Percentiles rank a stretch among this genome's conserved stretches.
Evolutionary conservation across 2,113 vertebrate genomes (phyloP).

Genomic region (Oryzias melastigma): DNA sequence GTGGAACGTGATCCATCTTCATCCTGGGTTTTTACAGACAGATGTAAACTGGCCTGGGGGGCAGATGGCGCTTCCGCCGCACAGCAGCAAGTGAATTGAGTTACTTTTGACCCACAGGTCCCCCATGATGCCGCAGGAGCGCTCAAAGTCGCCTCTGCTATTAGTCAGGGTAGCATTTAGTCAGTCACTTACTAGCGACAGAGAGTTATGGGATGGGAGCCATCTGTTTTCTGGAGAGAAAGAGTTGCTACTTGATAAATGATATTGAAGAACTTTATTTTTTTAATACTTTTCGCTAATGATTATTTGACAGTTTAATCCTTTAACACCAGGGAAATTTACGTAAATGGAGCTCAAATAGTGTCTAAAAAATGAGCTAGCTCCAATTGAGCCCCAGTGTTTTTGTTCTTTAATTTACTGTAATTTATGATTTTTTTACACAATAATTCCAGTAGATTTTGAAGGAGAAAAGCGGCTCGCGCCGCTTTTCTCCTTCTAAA

Average conservation of each 20-base stretch:
- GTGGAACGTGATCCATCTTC: constrained; percentile 70
- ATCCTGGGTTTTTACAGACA: constrained; percentile 39
- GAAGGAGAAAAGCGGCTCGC: no score
- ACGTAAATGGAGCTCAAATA: no score
- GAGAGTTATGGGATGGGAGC: constrained; percentile 36
- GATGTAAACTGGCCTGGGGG: constrained; percentile 19
- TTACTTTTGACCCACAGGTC: constrained; percentile 68
- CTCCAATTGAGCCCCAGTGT: no score
- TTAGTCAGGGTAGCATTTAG: constrained; percentile 52
- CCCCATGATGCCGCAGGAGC: constrained; percentile 37
- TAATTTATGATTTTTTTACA: no score
- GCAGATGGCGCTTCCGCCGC: constrained; percentile 64
- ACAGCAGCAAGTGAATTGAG: constrained; percentile 61
- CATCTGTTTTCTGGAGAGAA: constrained; percentile 61
- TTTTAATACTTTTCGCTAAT: background rate
- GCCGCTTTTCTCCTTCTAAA: no score
- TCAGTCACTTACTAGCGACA: constrained; percentile 56
- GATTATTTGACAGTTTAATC: background rate
- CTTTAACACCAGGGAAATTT: no score
- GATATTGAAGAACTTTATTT: background rate
- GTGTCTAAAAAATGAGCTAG: no score
- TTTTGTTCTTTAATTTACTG: no score
- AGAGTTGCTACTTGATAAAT: background rate
- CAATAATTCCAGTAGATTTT: no score
- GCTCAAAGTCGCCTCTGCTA: constrained; percentile 35